These are phyloP conservation scores for Clarias pachynema DNA, from an alignment of 2,797 vertebrate genomes.

Conservation along the genomic window DNA sequence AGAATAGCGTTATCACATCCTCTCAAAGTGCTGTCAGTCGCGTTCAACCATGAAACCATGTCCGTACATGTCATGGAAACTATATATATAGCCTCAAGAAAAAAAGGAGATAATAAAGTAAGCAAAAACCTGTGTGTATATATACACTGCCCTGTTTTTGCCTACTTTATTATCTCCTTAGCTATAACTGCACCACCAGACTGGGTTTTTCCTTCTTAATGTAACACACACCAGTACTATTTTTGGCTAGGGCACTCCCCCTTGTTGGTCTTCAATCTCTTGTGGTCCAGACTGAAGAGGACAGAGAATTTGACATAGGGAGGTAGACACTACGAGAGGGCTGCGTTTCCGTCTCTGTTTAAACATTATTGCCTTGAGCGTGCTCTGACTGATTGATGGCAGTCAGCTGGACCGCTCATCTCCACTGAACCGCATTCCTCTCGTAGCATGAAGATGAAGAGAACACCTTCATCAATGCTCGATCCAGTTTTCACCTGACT, in stretches of 20 bases:
- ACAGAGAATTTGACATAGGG: not conserved
- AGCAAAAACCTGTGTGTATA: too few species aligned
- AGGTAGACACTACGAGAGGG: not conserved
- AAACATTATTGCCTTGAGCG: not conserved
- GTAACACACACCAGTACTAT: conserved; percentile 32
- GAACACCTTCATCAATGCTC: not conserved
- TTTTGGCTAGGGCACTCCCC: conserved; percentile 4
- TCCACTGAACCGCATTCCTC: conserved; percentile 9
- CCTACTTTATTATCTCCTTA: not conserved
- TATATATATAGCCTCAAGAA: too few species aligned
- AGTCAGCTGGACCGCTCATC: conserved; percentile 22
- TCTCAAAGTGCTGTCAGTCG: too few species aligned
- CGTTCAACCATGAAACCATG: too few species aligned
- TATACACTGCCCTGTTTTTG: not conserved
- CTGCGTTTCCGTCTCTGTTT: not conserved
- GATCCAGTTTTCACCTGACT: conserved; percentile 16
- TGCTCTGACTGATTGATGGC: conserved; percentile 29
- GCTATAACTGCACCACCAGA: not conserved
- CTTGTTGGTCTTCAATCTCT: conserved; percentile 5
- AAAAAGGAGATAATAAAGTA: too few species aligned
- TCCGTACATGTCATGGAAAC: too few species aligned
- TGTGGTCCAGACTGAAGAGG: not conserved
- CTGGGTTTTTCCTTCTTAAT: not conserved
- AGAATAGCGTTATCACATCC: too few species aligned
- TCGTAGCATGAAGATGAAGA: not conserved